Evolutionary conservation across 92 coral and sea anemone species (phyloP), one percentile per base, ranked within the genome.

Genomic region (Galaxea fascicularis): DNA sequence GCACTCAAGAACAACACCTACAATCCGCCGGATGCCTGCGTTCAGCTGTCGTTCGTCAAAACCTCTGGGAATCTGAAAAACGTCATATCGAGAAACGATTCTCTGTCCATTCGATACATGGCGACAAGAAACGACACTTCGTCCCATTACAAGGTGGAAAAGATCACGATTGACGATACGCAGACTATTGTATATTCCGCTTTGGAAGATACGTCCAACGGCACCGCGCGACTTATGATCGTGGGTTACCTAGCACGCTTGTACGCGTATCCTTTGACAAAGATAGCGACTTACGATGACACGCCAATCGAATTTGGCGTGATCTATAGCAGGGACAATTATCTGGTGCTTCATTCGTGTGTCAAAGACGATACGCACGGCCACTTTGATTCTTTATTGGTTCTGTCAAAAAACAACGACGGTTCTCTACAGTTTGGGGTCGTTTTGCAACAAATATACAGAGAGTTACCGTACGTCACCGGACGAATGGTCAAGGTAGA

Each of bases 111-210:
- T 8, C 69, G 69, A 2, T 76, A 76, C 51, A 10, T 58, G 68
- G 68, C 81, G 13, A 30, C 15, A n/a, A 51, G 81, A n/a, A 76
- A 76, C 53, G 81, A 76, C 30, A 76, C 81, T 9, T 76, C 81
- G 16, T 76, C 68, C 20, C 81, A 76, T 24, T 16, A 57, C 69
- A 35, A 57, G 21, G 68, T 76, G 20, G 54, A 60, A 4, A 76
- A 57, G 12, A 30, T 29, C 2, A 18, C 4, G 29, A 53, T 76
- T 1, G 81, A 76, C 69, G 69, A 76, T 22, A 57, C 24, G 8
- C 22, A 57, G 8, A 57, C 63, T 14, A 20, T 57, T 3, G 22
- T 20, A 17, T 57, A 15, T 20, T 8, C 63, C 24, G 4, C 63
- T 0, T 24, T 4, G 63, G 63, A 44, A 22, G 16, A 14, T 0